Evolutionary conservation across 2,797 vertebrate species (phyloP).

Genomic region (Crocidura indochinensis): DNA sequence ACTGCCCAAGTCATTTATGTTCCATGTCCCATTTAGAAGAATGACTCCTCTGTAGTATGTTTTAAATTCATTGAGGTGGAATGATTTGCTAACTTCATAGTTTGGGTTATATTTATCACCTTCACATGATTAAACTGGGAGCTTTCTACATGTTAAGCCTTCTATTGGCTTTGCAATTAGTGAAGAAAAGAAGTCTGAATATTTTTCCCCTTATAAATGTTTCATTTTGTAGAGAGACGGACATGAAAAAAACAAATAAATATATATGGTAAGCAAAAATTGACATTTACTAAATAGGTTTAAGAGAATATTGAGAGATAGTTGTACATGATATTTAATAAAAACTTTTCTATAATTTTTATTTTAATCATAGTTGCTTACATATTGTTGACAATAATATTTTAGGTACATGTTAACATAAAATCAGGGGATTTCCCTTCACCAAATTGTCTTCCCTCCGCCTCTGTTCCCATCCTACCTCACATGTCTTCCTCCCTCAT

Average conservation of each 20-base stretch:
- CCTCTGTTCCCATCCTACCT: too few species aligned
- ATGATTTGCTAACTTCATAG: conserved; percentile 7
- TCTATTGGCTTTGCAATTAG: neutral
- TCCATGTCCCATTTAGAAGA: neutral
- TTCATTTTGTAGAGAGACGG: neutral
- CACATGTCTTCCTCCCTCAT: too few species aligned
- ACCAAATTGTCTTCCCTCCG: too few species aligned
- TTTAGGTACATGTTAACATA: too few species aligned
- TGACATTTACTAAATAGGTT: neutral
- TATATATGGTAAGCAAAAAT: neutral
- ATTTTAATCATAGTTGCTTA: too few species aligned
- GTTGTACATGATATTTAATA: neutral
- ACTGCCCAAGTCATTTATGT: neutral
- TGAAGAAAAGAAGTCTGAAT: neutral
- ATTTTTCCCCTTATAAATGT: neutral
- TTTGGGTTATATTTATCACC: neutral
- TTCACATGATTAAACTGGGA: neutral
- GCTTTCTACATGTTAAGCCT: neutral
- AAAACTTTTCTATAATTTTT: too few species aligned
- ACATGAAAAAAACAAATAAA: neutral
- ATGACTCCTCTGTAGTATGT: neutral
- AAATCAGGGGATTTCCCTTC: too few species aligned
- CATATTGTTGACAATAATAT: too few species aligned
- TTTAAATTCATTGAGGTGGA: neutral
- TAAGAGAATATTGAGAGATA: neutral